These are phyloP conservation scores for Ceyx margarethae DNA, from an alignment of 2,113 vertebrate species.

Conservation along the genomic window DNA sequence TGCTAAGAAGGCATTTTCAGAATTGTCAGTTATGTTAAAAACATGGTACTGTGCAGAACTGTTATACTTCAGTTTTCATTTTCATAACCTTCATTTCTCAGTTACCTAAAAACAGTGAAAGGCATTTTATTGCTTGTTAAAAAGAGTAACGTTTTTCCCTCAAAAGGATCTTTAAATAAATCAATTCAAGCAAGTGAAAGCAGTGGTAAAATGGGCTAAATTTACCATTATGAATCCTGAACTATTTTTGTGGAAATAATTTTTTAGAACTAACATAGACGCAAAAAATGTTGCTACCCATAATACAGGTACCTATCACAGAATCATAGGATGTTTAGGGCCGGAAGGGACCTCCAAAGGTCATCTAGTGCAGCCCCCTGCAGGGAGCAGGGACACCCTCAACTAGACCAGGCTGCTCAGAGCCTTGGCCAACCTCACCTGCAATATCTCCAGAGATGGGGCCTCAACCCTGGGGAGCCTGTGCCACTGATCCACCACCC, in stretches of 20 bases:
- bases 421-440: no score
- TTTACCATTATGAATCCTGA: neutral
- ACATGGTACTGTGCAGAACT: neutral
- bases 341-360: no score
- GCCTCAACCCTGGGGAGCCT: no score
- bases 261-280: neutral
- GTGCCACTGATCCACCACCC: no score
- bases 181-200: neutral
- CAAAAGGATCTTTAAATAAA: neutral
- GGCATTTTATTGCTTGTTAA: neutral
- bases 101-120: neutral
- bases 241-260: neutral
- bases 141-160: neutral
- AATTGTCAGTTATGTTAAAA: neutral
- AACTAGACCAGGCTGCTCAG: no score
- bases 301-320: neutral
- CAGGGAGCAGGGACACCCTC: no score
- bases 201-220: neutral
- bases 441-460: no score
- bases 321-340: no score
- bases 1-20: neutral
- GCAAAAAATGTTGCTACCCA: neutral
- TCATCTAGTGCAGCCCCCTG: no score
- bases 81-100: neutral
- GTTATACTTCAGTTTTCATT: neutral